A percentile compares a stretch with the other conserved stretches of the same genome.
phyloP scores from a whole-genome alignment of 2,888 invertebrate species.

The Sarcophaga rosellei region DNA sequence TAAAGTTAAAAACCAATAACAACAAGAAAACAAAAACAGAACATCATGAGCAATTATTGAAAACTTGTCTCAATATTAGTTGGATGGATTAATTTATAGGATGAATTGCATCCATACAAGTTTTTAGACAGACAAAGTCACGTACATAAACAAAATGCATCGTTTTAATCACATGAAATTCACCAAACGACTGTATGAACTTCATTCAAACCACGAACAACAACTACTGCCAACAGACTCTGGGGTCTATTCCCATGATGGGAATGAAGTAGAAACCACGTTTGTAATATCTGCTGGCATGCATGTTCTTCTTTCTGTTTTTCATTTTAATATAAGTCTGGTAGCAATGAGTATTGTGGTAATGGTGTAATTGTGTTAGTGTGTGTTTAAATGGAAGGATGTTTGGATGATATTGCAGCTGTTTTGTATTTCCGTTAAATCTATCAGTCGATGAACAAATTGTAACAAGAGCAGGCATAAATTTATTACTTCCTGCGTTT shows the following conservation, averaged over 20 bases:
- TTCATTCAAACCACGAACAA: not conserved
- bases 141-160: not conserved
- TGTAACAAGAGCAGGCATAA: slow-evolving; percentile 77
- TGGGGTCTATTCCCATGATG: not conserved
- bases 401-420: slow-evolving; percentile 56
- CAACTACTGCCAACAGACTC: not conserved
- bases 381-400: slow-evolving; percentile 7
- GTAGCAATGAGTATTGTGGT: not conserved
- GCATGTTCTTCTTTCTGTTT: not conserved
- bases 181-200: not conserved
- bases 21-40: slow-evolving; percentile 14
- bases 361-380: not conserved
- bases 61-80: slow-evolving; percentile 53
- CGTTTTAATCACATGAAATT: not conserved
- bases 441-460: slow-evolving; percentile 73
- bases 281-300: not conserved
- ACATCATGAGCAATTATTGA: slow-evolving; percentile 32
- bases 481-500: slow-evolving; percentile 78
- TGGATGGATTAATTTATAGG: slow-evolving; percentile 47
- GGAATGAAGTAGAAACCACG: not conserved
- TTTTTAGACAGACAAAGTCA: slow-evolving; percentile 8
- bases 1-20: not conserved
- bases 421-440: slow-evolving; percentile 67
- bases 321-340: not conserved
- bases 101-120: slow-evolving; percentile 23